Conservation (phyloP, 2,888 invertebrate genomes). For the Colostygia pectinataria region DNA sequence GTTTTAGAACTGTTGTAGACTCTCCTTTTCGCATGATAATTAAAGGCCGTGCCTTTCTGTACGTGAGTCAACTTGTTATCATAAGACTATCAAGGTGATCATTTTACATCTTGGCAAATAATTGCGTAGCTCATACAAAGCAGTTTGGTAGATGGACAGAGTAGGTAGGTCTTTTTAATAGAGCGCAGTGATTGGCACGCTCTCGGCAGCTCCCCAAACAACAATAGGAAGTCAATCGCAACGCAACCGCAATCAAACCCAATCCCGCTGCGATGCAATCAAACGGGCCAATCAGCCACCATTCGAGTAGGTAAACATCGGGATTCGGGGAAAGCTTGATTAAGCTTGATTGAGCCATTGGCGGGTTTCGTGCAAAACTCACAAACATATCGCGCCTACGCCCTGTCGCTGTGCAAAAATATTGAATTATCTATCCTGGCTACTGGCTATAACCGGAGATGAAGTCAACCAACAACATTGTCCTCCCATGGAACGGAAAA, state of each 20-base stretch:
- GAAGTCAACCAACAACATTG: conserved; percentile 38
- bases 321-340: conserved; percentile 44
- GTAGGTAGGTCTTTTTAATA: not conserved
- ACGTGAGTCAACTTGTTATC: conserved; percentile 27
- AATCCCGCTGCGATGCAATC: conserved; percentile 35
- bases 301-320: conserved; percentile 39
- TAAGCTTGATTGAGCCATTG: conserved; percentile 39
- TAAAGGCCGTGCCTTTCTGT: conserved; percentile 25
- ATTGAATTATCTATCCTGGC: conserved; percentile 21
- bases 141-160: not conserved
- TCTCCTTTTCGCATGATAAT: conserved; percentile 27
- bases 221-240: conserved; percentile 24
- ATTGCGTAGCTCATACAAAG: conserved; percentile 9
- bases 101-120: conserved; percentile 23
- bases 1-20: conserved; percentile 19
- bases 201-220: conserved; percentile 14
- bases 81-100: conserved; percentile 18
- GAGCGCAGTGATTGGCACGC: conserved; percentile 6
- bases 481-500: conserved; percentile 22
- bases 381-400: conserved; percentile 42
- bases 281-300: conserved; percentile 40
- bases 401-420: conserved; percentile 15
- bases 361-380: conserved; percentile 33
- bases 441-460: conserved; percentile 44
- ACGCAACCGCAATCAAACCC: conserved; percentile 30